Percentiles rank a stretch among this genome's conserved stretches.
phyloP scores from a whole-genome alignment of 2,113 vertebrate genomes.

The Puma concolor region DNA sequence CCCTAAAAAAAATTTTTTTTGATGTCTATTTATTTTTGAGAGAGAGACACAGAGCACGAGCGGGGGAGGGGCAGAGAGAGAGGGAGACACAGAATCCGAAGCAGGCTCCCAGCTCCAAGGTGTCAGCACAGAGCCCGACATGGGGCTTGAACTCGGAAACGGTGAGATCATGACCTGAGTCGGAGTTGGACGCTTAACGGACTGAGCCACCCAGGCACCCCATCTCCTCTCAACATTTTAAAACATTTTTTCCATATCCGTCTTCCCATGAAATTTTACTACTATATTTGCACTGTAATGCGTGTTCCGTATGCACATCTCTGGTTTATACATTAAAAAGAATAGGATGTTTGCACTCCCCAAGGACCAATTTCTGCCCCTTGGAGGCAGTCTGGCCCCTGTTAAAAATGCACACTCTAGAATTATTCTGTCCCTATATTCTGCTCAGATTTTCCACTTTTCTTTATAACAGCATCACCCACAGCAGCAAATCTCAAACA shows the following conservation, averaged over 20 bases:
- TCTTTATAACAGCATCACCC: neutral
- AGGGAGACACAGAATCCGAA: too few species aligned
- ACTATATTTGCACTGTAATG: accelerated
- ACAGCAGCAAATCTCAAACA: accelerated
- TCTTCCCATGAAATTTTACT: neutral
- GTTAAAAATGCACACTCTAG: neutral
- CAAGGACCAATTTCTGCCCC: neutral
- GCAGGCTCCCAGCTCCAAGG: accelerated
- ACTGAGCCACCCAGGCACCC: too few species aligned
- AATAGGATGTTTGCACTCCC: neutral
- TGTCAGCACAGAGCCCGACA: too few species aligned
- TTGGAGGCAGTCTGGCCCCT: accelerated
- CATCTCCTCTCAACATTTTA: too few species aligned
- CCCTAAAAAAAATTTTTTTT: too few species aligned
- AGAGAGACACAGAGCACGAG: too few species aligned
- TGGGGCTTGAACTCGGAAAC: too few species aligned
- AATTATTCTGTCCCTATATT: neutral
- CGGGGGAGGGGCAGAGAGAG: too few species aligned
- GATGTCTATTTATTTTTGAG: too few species aligned
- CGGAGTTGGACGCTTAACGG: too few species aligned
- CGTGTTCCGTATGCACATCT: accelerated
- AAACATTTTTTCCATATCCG: neutral
- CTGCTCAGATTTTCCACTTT: neutral
- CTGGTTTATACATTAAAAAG: neutral
- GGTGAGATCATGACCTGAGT: too few species aligned